Evolutionary conservation across 2,797 vertebrate species (phyloP), one percentile per base, ranked within the genome.

Genomic region (Crossoptilon crossoptilon): DNA sequence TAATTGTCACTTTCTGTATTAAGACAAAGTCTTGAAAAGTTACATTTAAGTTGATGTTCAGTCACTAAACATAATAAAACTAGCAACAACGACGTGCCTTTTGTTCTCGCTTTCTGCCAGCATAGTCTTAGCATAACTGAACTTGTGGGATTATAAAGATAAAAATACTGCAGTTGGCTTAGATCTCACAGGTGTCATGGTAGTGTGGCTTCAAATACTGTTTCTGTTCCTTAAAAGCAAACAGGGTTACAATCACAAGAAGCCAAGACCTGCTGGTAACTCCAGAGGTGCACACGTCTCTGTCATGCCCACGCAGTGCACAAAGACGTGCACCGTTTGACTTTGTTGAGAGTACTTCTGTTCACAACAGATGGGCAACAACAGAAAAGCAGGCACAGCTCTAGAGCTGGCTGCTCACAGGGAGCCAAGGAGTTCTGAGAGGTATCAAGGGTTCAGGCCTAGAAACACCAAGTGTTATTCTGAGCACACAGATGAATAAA

Each of bases 401-500:
- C 46, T 33, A 64, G 56, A 69, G 33, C 44, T 27, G 19, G 44
- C 66, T 35, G 60, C 72, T 41, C 55, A 43, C 26, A n/a, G 49
- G 56, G 29, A 64, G 39, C 18, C 4, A 15, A 31, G 67, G 44
- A 77, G 41, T n/a, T 56, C 56, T 43, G 7, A 56, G 43, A 72
- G 33, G 17, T 33, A 68, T 5, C n/a, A 49, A n/a, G 29, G n/a
- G 39, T 37, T 51, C 2, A 1, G 26, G 37, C 46, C 43, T 35
- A 44, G 26, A 51, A 29, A 59, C 27, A 53, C 27, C 43, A 27
- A 33, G 24, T 26, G 14, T 84, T 39, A 35, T n/a, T 60, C 37
- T 31, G 31, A 53, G 39, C 31, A 22, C 0, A 2, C 0, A 37
- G 39, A 39, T 12, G 81, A 66, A 39, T 56, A 69, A 3, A 80